Evolutionary conservation across 2,888 invertebrate genomes (phyloP), one percentile per base, ranked within the genome.

Genomic region (Helicoverpa assulta): DNA sequence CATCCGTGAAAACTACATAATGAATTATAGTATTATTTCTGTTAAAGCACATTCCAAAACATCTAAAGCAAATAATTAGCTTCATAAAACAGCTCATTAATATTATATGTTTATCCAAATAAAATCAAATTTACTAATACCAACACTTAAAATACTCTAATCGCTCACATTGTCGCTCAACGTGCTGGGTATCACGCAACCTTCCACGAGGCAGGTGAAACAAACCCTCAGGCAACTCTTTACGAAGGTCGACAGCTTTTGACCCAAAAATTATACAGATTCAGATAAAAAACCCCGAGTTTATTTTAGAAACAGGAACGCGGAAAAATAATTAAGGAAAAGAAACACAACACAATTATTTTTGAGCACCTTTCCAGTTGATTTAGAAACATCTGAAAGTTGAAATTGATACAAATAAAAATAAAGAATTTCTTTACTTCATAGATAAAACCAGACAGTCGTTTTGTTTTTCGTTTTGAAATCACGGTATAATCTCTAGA

Each of bases 401-500:
- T 37, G 12, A 37, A 37, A 37, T 37, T 37, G 12, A 33, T 33
- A 10, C 2, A 33, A 33, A 33, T 33, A 43, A 43, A 47, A 47
- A 47, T 54, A 50, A 19, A 50, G n/a, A 7, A 19, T 54, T 33
- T 50, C 21, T 47, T 26, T 0, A 16, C 10, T 54, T 10, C 5
- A 33, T 12, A 63, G 18, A 40, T 50, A 53, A 68, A 51, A 18
- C 51, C 52, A 26, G 50, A 54, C 19, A 60, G 50, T 51, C 59
- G 21, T 60, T 56, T 80, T 33, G 40, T 52, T 65, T 59, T 40
- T 18, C 21, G 53, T 37, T 55, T 50, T 10, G 0, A 18, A 78
- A 66, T 56, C 37, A 19, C 21, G 51, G 21, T 19, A 29, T 71
- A 66, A 78, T 78, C 62, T 66, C 21, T 54, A n/a, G 71, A 81